Base-by-base conservation (phyloP, 1,140 invertebrate genomes). In the Heliconius melpomene region DNA sequence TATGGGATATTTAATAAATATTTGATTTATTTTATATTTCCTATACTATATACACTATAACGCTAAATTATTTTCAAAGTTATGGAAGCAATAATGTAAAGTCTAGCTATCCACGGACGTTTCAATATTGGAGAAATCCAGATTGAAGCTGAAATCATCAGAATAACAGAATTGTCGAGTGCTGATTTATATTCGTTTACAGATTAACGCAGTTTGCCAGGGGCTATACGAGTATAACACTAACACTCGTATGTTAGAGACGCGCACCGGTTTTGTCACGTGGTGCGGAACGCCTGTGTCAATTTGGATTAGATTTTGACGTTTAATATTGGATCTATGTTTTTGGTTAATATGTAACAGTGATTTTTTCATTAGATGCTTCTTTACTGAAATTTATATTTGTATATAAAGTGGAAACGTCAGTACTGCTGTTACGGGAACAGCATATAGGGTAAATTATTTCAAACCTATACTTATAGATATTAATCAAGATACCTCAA, bases 181-280 rank as follows among this genome's bases (percentile, higher is more conserved):
- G 36, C 23, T 54, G 52, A 78, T 73, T 78, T 78, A 78, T 78
- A 78, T 78, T 71, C 36, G 72, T 76, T 76, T 76, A 50, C 72
- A 73, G 50, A 78, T 78, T 78, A 74, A 73, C 77, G 72, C 70
- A n/a, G 32, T 78, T 78, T 73, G 71, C 32, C 23, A 71, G 77
- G 32, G 71, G 72, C 77, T 73, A 38, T 73, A 32, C 32, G 5
- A 6, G 32, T 36, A 36, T 36, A 70, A 60, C 75, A 70, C 77
- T 32, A 70, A 60, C 75, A 70, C 77, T 78, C 54, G 70, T 50
- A 40, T 73, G 73, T 78, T 60, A 73, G 71, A 71, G 77, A 26
- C 9, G 52, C n/a, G 50, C 77, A 32, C 38, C 75, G 70, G 57
- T 77, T 77, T 70, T 50, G 75, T 71, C 50, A 70, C 38, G 11